These are phyloP conservation scores for Aldabrachelys gigantea DNA, from an alignment of 2,113 vertebrate species.

Conservation along the genomic window DNA sequence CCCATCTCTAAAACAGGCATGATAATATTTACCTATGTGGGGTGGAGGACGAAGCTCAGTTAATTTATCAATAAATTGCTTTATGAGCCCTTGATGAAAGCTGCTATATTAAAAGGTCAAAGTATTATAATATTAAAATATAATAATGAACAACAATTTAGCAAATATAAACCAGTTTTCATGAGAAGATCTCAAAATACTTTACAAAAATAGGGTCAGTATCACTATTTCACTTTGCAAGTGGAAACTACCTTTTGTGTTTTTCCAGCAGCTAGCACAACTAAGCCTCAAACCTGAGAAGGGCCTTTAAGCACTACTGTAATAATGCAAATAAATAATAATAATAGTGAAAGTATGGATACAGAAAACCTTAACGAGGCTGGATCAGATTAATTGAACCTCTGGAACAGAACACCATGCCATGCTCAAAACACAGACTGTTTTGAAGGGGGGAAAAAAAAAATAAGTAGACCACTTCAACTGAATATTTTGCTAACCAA, in stretches of 20 bases:
- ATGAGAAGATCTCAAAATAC: background rate
- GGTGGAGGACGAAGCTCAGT: background rate
- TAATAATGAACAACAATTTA: background rate
- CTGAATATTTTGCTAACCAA: too few species aligned
- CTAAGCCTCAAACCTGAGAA: background rate
- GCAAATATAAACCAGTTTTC: background rate
- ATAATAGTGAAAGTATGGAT: background rate
- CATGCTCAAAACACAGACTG: background rate
- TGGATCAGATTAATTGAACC: background rate
- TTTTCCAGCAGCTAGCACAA: slow-evolving; percentile 1
- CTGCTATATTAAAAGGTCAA: background rate
- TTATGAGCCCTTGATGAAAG: background rate
- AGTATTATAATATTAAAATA: background rate
- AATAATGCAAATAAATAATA: background rate
- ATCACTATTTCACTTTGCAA: background rate
- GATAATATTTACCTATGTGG: background rate
- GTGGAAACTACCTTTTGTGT: background rate
- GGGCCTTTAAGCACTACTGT: background rate
- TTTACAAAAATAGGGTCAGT: slow-evolving; percentile 26
- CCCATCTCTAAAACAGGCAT: background rate
- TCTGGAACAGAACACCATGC: background rate
- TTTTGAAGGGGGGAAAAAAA: background rate
- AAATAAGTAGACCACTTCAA: background rate
- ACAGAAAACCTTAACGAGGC: background rate
- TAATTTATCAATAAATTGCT: background rate